Evolutionary conservation across 2,113 vertebrate genomes (phyloP).

Genomic region (Mirounga angustirostris): DNA sequence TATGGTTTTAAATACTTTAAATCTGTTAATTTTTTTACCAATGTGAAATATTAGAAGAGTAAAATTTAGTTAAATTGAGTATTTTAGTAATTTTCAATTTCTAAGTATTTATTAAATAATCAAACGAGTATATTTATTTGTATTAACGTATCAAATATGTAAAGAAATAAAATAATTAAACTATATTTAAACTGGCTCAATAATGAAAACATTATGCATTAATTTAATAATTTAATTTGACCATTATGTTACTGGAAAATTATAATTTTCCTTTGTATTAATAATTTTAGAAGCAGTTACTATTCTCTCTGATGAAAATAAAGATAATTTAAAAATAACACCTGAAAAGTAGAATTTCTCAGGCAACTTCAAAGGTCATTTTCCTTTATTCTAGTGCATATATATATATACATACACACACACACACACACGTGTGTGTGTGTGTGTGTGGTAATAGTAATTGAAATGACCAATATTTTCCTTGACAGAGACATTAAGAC

Average conservation of each 20-base stretch:
- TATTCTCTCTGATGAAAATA: conserved; percentile 37
- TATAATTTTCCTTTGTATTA: conserved; percentile 33
- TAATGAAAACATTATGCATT: background rate
- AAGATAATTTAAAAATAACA: background rate
- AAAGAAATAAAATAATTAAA: background rate
- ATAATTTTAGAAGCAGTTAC: conserved; percentile 48
- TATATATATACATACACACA: background rate
- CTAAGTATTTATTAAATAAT: conserved; percentile 23
- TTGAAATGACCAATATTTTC: conserved; percentile 30
- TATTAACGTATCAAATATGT: background rate
- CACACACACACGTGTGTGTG: too few relatives aligned
- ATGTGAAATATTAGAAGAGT: background rate
- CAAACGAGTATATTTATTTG: background rate
- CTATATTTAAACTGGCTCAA: background rate
- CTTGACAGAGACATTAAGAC: background rate
- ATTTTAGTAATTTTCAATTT: conserved; percentile 49
- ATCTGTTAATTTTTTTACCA: background rate
- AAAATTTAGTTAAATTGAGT: conserved; percentile 1
- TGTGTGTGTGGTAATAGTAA: background rate
- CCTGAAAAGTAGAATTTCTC: conserved; percentile 55
- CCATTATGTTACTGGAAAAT: background rate
- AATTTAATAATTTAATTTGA: conserved; percentile 47
- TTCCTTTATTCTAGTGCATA: background rate
- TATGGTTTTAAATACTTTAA: background rate
- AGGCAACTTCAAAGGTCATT: conserved; percentile 12